phyloP scores from a whole-genome alignment of 2,797 vertebrate species.

The Synaphobranchus kaupii region DNA sequence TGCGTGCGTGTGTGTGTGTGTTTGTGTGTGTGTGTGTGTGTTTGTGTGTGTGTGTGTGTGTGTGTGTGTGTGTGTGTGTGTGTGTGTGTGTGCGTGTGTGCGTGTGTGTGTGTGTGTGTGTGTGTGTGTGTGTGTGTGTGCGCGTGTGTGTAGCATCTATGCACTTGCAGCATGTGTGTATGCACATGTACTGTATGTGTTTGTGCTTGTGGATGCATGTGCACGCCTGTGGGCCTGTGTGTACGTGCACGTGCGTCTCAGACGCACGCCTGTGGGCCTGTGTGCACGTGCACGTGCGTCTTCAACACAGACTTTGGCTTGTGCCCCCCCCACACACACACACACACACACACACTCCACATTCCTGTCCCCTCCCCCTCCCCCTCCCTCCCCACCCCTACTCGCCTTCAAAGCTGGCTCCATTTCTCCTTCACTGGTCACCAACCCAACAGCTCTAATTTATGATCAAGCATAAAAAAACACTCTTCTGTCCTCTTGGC shows the following conservation, averaged over 20 bases:
- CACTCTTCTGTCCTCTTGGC: constrained; percentile 56
- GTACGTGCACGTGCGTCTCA: constrained; percentile 31
- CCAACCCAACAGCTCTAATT: constrained; percentile 73
- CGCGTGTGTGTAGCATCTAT: neutral
- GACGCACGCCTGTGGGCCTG: constrained; percentile 22
- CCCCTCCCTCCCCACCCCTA: constrained; percentile 35
- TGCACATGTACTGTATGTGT: constrained; percentile 24
- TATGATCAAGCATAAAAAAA: constrained; percentile 74
- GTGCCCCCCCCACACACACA: constrained; percentile 27
- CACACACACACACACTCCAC: neutral
- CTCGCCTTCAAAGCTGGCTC: constrained; percentile 31
- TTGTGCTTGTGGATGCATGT: constrained; percentile 36
- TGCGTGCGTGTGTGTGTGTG: constrained; percentile 32
- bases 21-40: too few relatives aligned
- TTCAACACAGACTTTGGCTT: constrained; percentile 41
- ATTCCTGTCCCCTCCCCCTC: constrained; percentile 20
- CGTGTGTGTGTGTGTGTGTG: too few relatives aligned
- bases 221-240: constrained; percentile 32
- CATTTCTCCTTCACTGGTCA: constrained; percentile 73
- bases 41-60: too few relatives aligned
- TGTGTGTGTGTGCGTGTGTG: too few relatives aligned
- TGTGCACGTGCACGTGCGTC: constrained; percentile 47
- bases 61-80: too few relatives aligned
- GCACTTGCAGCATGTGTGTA: constrained; percentile 26
- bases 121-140: constrained; percentile 32